phyloP scores from a whole-genome alignment of 2,797 vertebrate species.

The Melanotaenia maccullochi region DNA sequence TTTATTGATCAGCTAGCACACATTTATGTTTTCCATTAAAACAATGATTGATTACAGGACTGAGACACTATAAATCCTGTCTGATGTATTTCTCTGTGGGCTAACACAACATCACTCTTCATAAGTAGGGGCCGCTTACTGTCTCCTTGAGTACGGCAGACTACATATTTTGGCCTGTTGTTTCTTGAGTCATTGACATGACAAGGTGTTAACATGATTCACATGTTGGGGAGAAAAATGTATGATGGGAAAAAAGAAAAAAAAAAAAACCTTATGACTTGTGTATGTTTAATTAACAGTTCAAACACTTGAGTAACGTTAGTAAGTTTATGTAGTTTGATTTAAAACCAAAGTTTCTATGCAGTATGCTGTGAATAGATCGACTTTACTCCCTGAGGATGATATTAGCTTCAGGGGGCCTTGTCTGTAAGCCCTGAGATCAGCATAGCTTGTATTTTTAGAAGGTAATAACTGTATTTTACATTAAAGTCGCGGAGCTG shows the following conservation, averaged over 20 bases:
- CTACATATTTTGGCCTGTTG: slow-evolving; percentile 9
- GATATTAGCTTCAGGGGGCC: slow-evolving; percentile 43
- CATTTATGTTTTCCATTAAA: slow-evolving; percentile 83
- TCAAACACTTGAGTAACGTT: neutral
- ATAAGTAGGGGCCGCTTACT: slow-evolving; percentile 34
- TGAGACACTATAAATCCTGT: slow-evolving; percentile 59
- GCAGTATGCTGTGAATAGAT: slow-evolving; percentile 37
- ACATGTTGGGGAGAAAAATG: too few relatives aligned
- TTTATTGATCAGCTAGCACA: slow-evolving; percentile 82
- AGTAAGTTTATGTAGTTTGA: neutral
- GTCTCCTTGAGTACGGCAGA: slow-evolving; percentile 18
- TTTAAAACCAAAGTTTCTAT: slow-evolving; percentile 24
- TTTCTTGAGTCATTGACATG: slow-evolving; percentile 1
- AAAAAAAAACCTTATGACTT: too few relatives aligned
- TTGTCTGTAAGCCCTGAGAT: slow-evolving; percentile 36
- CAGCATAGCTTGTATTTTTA: slow-evolving; percentile 60
- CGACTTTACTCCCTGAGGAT: slow-evolving; percentile 27
- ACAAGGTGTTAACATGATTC: neutral
- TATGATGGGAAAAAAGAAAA: neutral
- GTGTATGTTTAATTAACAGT: neutral
- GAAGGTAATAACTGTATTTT: slow-evolving; percentile 49
- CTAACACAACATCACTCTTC: slow-evolving; percentile 54
- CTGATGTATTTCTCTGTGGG: slow-evolving; percentile 44
- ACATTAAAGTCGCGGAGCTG: slow-evolving; percentile 25
- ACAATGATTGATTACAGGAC: slow-evolving; percentile 75